phyloP scores from a whole-genome alignment of 2,797 vertebrate species.

The Cuculus canorus region DNA sequence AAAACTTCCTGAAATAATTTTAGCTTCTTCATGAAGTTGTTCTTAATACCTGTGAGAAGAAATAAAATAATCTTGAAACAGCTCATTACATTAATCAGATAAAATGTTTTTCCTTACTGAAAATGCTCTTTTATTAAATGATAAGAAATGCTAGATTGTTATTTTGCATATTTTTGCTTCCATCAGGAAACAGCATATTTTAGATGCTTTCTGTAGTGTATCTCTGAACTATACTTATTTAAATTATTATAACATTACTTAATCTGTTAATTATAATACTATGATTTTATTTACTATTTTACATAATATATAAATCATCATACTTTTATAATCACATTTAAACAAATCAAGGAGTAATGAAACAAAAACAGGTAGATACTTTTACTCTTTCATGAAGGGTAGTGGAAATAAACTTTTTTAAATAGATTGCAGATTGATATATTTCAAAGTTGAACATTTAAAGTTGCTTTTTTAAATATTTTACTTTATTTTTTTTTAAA shows the following conservation, averaged over 20 bases:
- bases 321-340: not conserved
- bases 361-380: not conserved
- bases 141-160: not conserved
- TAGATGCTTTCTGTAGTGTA: not conserved
- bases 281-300: no score
- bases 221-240: not conserved
- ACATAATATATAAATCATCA: not conserved
- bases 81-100: not conserved
- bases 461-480: not conserved
- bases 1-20: constrained; percentile 14
- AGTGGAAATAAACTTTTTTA: not conserved
- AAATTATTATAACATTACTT: not conserved
- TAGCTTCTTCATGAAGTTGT: not conserved
- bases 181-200: not conserved
- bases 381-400: not conserved
- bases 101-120: not conserved
- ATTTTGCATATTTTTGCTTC: not conserved
- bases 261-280: no score
- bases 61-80: not conserved
- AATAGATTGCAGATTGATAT: not conserved
- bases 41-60: not conserved
- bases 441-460: not conserved
- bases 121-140: not conserved
- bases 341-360: not conserved
- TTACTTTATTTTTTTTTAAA: no score